A percentile compares a stretch with the other conserved stretches of the same genome.
phyloP scores from a whole-genome alignment of 2,113 vertebrate species.

The Theristicus caerulescens region DNA sequence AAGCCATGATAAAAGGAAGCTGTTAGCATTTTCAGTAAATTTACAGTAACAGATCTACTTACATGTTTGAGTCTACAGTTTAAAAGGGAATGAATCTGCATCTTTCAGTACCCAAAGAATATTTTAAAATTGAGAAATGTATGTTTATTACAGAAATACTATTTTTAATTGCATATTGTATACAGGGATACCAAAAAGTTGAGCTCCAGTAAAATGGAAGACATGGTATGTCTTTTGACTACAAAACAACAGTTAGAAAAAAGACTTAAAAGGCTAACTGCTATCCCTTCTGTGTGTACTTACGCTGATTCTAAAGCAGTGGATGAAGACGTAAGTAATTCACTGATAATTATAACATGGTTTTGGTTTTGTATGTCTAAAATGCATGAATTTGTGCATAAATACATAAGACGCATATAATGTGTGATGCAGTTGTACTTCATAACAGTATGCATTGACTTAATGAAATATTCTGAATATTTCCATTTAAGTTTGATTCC shows the following conservation, averaged over 20 bases:
- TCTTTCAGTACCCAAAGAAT: background rate
- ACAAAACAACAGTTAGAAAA: background rate
- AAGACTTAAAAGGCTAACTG: background rate
- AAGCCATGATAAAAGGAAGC: background rate
- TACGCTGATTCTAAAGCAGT: conserved; percentile 22
- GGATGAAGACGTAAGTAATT: conserved; percentile 50
- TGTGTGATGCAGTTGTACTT: background rate
- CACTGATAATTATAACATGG: background rate
- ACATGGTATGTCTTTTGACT: background rate
- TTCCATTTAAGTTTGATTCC: background rate
- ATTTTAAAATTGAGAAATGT: background rate
- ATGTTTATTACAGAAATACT: background rate
- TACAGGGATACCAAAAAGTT: conserved; percentile 7
- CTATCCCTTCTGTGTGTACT: background rate
- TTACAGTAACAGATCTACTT: background rate
- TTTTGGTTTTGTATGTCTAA: background rate
- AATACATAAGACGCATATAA: background rate
- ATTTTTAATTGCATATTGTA: background rate
- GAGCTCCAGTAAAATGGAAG: background rate
- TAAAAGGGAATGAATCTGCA: background rate
- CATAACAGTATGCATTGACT: background rate
- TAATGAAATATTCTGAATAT: background rate
- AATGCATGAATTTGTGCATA: background rate
- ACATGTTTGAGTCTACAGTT: background rate
- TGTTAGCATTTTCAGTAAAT: background rate